Evolutionary conservation across 2,113 vertebrate species (phyloP), one percentile per base, ranked within the genome.

Genomic region (Sturnira hondurensis): DNA sequence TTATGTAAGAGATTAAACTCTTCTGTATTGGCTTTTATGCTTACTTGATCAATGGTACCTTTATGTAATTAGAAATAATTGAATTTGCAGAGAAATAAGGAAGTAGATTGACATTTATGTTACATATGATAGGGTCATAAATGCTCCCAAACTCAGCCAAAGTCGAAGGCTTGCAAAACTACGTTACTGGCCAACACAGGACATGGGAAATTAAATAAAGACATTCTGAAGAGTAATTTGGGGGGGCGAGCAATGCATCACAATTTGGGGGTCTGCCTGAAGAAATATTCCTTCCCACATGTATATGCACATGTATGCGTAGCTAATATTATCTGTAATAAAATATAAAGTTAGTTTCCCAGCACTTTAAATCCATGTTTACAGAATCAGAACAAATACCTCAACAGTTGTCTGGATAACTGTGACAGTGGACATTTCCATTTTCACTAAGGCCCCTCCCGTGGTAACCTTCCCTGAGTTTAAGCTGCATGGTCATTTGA

Each of bases 41-140:
- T 3, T 97, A 88, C 96, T 95, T 96, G 0, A 96, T 98, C 91
- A 96, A 96, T 92, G 86, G 87, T 97, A 96, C 92, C 95, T 97
- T 98, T 97, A 97, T 95, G 96, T 97, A 98, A 98, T 98, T 98
- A 97, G 91, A 96, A 97, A 78, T 95, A 98, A 98, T 97, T 97
- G 87, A 97, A 97, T 95, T 95, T 91, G 93, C 86, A 95, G 88
- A 90, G 95, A 97, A 96, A 92, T 91, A 85, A 96, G 97, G 91
- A 89, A 94, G 54, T 8, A 36, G 50, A 58, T 91, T 94, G 87
- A 96, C 93, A 91, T 92, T 91, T 73, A 86, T 82, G 82, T 71
- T 96, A 31, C 22, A 94, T 94, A n/a, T 77, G n/a, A 91, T 82
- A 87, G 58, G 45, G 19, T 47, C 94, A 82, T 97, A 93, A 96